A percentile compares a stretch with the other conserved stretches of the same genome.
Evolutionary conservation across 2,797 vertebrate genomes (phyloP).

Genomic region (Limosa lapponica): DNA sequence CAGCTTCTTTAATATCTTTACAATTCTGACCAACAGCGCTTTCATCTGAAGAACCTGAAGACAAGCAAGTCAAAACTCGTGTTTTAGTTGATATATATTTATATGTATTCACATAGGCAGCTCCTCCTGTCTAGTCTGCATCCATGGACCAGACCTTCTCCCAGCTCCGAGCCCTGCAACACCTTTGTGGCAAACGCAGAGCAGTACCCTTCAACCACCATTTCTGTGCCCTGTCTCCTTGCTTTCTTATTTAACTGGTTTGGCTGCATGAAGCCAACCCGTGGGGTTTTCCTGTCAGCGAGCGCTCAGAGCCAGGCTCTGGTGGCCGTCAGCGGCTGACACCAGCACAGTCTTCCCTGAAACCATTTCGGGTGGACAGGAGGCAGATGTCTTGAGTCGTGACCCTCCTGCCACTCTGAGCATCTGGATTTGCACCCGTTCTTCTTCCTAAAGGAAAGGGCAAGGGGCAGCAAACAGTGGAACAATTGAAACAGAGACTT

Average conservation of each 20-base stretch:
- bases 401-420: neutral
- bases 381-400: accelerated
- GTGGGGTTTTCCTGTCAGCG: neutral
- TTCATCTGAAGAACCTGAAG: slow-evolving; percentile 63
- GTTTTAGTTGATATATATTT: neutral
- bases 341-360: neutral
- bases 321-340: accelerated
- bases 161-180: accelerated
- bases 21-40: neutral
- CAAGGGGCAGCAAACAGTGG: neutral
- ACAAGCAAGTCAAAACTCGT: slow-evolving; percentile 58
- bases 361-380: accelerated
- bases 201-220: neutral
- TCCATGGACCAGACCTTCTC: neutral
- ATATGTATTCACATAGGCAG: too few relatives aligned
- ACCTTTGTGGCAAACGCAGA: neutral
- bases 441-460: neutral
- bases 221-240: neutral
- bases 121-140: too few relatives aligned
- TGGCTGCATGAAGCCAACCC: neutral
- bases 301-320: neutral
- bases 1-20: slow-evolving; percentile 25
- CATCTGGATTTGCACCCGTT: neutral
- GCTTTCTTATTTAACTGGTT: neutral
- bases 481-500: neutral